A percentile compares a stretch with the other conserved stretches of the same genome.
These are phyloP conservation scores for Drosophila ironensis DNA, from an alignment of 1,140 invertebrate genomes.

Conservation along the genomic window DNA sequence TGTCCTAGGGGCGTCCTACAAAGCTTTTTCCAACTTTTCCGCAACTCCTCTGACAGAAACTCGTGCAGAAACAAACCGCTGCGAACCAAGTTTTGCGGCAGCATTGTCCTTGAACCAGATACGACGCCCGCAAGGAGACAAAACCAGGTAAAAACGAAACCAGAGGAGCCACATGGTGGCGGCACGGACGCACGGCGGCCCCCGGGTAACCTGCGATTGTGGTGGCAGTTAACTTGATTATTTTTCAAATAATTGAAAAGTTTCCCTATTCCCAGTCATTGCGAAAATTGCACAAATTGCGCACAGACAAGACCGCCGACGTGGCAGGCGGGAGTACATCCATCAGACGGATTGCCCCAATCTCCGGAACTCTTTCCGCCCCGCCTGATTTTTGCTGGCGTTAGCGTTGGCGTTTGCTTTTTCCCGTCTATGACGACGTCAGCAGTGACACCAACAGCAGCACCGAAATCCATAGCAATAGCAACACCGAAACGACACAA, in stretches of 20 bases:
- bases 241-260: slow-evolving; percentile 79
- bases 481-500: slow-evolving; percentile 8
- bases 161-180: too few relatives aligned
- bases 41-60: slow-evolving; percentile 34
- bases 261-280: slow-evolving; percentile 46
- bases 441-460: slow-evolving; percentile 56
- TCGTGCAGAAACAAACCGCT: slow-evolving; percentile 51
- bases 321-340: slow-evolving; percentile 29
- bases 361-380: slow-evolving; percentile 28
- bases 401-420: slow-evolving; percentile 37
- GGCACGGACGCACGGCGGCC: slow-evolving; percentile 14
- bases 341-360: slow-evolving; percentile 2
- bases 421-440: slow-evolving; percentile 64
- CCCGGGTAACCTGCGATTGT: slow-evolving; percentile 30
- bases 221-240: slow-evolving; percentile 76
- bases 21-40: slow-evolving; percentile 31
- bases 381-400: slow-evolving; percentile 14
- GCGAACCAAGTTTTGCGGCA: slow-evolving; percentile 69
- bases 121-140: slow-evolving; percentile 17
- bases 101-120: slow-evolving; percentile 70
- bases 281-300: slow-evolving; percentile 62
- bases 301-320: slow-evolving; percentile 40
- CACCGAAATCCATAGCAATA: too few relatives aligned
- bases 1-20: slow-evolving; percentile 25
- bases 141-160: too few relatives aligned